These are phyloP conservation scores for Alfaro cultratus DNA, from an alignment of 2,797 vertebrate genomes.

Conservation along the genomic window DNA sequence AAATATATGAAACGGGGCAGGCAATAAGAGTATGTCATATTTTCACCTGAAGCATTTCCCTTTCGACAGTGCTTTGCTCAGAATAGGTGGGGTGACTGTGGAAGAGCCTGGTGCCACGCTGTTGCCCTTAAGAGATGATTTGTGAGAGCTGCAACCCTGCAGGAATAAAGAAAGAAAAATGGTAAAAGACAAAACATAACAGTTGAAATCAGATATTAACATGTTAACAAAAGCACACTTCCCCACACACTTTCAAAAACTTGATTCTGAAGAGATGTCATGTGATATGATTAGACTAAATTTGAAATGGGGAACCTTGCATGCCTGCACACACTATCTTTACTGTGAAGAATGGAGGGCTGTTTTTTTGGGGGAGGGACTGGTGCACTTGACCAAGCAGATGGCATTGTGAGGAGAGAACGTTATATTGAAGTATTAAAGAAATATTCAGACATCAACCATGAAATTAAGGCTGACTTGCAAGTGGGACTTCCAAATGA, in stretches of 20 bases:
- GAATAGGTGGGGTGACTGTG: conserved; percentile 58
- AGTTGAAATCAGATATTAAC: background rate
- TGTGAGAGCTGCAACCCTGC: conserved; percentile 75
- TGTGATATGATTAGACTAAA: background rate
- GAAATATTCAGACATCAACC: background rate
- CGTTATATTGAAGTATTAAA: background rate
- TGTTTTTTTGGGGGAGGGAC: background rate
- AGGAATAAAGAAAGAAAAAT: conserved; percentile 9
- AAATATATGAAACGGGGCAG: conserved; percentile 37
- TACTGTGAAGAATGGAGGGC: background rate
- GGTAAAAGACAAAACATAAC: conserved; percentile 17
- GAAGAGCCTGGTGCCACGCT: conserved; percentile 56
- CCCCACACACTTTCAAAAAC: background rate
- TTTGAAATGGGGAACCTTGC: background rate
- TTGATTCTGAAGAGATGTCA: background rate
- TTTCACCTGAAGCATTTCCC: conserved; percentile 83
- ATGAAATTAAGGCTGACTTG: background rate
- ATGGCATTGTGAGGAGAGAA: background rate
- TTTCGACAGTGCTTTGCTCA: conserved; percentile 73
- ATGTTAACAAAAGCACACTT: background rate
- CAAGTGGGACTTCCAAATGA: background rate
- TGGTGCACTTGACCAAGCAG: background rate
- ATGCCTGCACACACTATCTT: background rate
- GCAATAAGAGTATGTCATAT: conserved; percentile 43
- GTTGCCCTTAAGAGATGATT: conserved; percentile 61